Evolutionary conservation across 2,888 invertebrate genomes (phyloP).

Genomic region (Tipula lateralis): DNA sequence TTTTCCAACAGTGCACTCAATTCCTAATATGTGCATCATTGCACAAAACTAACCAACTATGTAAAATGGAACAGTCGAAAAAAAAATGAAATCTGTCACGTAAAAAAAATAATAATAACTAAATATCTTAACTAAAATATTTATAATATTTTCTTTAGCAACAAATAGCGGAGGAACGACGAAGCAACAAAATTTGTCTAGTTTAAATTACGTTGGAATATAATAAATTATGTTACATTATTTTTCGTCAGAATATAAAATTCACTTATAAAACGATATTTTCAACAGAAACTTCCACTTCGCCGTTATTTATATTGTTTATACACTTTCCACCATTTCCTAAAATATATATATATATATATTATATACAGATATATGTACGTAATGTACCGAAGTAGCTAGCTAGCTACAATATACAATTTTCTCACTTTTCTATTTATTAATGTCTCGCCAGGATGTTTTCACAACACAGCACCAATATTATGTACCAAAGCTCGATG

Average conservation of each 20-base stretch:
- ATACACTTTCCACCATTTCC: not conserved
- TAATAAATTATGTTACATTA: slow-evolving; percentile 2
- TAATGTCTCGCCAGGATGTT: slow-evolving; percentile 24
- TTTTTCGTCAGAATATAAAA: slow-evolving; percentile 11
- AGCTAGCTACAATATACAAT: not conserved
- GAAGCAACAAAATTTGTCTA: not conserved
- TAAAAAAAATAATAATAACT: not conserved
- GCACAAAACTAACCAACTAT: not conserved
- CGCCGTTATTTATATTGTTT: not conserved
- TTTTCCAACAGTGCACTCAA: no score
- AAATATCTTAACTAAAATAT: not conserved
- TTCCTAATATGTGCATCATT: not conserved
- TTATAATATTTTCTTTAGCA: not conserved
- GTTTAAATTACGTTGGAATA: not conserved
- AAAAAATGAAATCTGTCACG: not conserved
- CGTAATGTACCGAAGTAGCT: not conserved
- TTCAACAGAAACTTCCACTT: not conserved
- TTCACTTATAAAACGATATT: not conserved
- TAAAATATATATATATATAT: not conserved
- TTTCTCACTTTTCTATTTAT: slow-evolving; percentile 11
- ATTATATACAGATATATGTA: not conserved
- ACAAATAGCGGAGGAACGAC: not conserved
- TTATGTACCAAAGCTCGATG: not conserved
- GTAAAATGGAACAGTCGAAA: not conserved
- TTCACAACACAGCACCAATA: slow-evolving; percentile 2